Evolutionary conservation across 2,113 vertebrate genomes (phyloP), one percentile per base, ranked within the genome.

Genomic region (Thalassarche chlororhynchos): DNA sequence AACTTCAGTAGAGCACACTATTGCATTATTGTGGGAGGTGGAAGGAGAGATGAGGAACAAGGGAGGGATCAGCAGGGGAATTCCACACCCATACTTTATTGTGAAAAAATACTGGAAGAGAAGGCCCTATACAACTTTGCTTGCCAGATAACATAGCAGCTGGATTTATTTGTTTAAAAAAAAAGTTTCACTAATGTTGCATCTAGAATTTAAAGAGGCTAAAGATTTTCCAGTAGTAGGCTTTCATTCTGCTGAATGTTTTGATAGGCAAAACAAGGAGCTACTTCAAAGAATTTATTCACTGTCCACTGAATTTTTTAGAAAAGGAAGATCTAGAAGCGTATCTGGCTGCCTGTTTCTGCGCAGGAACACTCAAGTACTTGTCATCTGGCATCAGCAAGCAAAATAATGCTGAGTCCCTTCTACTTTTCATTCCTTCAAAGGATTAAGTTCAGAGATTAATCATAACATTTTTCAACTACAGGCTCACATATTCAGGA

Each of bases 381-480:
- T 93, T 86, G 52, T 92, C 72, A 89, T 71, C 70, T 49, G 58
- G 40, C 78, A 96, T 71, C 72, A 93, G 58, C n/a, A 78, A 91
- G 55, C 8, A 72, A 85, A 96, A 90, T 78, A 96, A 85, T 58
- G 29, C 55, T 51, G 82, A 93, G 51, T 79, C 42, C 14, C 26
- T 84, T 94, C 64, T 58, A 84, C 24, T 90, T 90, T 87, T 90
- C 55, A 49, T 92, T 96, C 61, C 26, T 87, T 66, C 64, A 87
- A 5, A 93, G 29, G 61, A 96, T 82, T 90, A 93, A 93, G 17
- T 87, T 79, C 81, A 78, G 87, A 90, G 80, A 93, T 92, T 94
- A 95, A 60, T 36, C 25, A 26, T 28, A 62, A 70, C 20, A 31
- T 65, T 40, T 91, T 82, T 87, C 49, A 75, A 83, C 61, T 58